These are phyloP conservation scores for Setophaga petechia DNA, from an alignment of 2,113 vertebrate genomes.

Conservation along the genomic window DNA sequence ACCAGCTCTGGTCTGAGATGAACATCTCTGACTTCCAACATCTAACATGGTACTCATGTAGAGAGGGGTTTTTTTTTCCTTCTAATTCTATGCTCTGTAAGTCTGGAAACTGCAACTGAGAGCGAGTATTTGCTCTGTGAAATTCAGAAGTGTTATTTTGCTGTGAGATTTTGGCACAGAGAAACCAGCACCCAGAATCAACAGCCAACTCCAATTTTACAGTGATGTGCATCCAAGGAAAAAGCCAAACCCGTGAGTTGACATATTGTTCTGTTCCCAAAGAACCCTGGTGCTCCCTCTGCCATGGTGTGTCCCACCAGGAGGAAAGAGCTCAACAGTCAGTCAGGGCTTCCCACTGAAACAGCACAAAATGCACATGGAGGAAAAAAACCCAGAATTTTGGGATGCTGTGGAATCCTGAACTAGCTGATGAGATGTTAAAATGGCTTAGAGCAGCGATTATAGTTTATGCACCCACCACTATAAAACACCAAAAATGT, in stretches of 20 bases:
- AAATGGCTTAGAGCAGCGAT: slow-evolving; percentile 49
- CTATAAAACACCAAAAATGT: slow-evolving; percentile 49
- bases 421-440: neutral
- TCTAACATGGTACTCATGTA: fast-evolving
- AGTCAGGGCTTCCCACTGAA: slow-evolving; percentile 34
- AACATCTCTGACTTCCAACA: neutral
- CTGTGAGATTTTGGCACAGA: neutral
- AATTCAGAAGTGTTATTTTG: slow-evolving; percentile 31
- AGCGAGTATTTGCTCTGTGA: neutral
- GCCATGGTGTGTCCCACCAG: neutral
- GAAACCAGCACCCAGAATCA: neutral
- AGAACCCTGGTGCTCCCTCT: neutral
- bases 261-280: neutral
- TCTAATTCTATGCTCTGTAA: neutral
- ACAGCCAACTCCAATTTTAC: neutral
- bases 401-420: slow-evolving; percentile 41
- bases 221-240: slow-evolving; percentile 16
- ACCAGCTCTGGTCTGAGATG: neutral
- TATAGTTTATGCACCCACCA: slow-evolving; percentile 37
- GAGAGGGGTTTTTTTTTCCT: neutral
- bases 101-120: neutral
- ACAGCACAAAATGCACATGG: neutral
- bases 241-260: neutral
- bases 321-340: slow-evolving; percentile 43
- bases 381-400: neutral